Evolutionary conservation across 1,140 invertebrate genomes (phyloP), one percentile per base, ranked within the genome.

Genomic region (Trinorchestia longiramus): DNA sequence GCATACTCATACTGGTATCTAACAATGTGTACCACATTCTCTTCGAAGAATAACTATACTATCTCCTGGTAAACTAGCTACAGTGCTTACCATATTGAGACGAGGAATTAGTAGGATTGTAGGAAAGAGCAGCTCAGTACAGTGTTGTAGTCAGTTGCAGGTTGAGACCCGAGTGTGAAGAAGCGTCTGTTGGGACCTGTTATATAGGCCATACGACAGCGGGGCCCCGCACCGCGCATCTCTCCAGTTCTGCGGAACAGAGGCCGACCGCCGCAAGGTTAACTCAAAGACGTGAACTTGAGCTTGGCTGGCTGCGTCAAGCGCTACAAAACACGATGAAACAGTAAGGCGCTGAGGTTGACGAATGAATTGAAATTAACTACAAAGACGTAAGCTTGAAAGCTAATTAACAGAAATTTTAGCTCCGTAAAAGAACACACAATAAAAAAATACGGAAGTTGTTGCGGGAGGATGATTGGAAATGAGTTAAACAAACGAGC

Each of bases 231-330:
- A 42, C n/a, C 6, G 88, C n/a, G 43, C 88, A 90, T 90, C 88
- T 90, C n/a, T 90, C 28, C 62, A 77, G 62, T 77, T 77, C 62
- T 28, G 62, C 28, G 62, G 11, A 77, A 77, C 62, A 36, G 8
- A 15, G 28, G 11, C 1, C 62, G 28, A 28, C 62, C 88, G 41
- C 88, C 43, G n/a, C 88, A 90, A 90, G 88, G 88, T 90, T 43
- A 90, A 42, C 88, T 90, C 88, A 90, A 90, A 90, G 88, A 42
- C 88, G 88, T 90, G 88, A 90, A 90, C 88, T 90, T 90, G 88
- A 41, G 43, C 88, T 90, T 90, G 88, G 41, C 11, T n/a, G 4
- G 88, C 88, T 90, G 43, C n/a, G 36, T 28, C n/a, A 0, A 41
- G 88, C 88, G n/a, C n/a, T 8, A 90, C n/a, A 90, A 90, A 42